These are phyloP conservation scores for Drosophila neocordata DNA, from an alignment of 1,140 invertebrate species.

Conservation along the genomic window DNA sequence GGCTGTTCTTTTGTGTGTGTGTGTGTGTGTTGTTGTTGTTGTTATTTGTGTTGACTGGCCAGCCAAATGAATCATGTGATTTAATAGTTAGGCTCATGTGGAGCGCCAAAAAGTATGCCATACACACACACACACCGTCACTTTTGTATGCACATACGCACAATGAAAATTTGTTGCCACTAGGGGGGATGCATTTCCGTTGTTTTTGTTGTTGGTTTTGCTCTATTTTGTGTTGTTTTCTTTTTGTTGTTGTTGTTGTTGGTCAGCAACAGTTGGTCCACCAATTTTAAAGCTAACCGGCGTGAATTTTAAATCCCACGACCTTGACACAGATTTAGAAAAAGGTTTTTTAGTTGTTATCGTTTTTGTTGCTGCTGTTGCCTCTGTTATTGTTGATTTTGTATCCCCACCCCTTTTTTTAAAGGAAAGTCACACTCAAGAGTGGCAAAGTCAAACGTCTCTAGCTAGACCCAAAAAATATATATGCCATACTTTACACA, in stretches of 20 bases:
- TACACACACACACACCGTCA: slow-evolving; percentile 34
- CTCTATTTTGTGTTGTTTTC: slow-evolving; percentile 3
- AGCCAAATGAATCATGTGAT: slow-evolving; percentile 75
- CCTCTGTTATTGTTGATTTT: too few relatives aligned
- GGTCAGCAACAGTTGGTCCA: slow-evolving; percentile 67
- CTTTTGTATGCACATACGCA: slow-evolving; percentile 57
- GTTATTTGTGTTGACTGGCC: slow-evolving; percentile 24
- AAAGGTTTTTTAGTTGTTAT: slow-evolving; percentile 3
- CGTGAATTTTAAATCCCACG: slow-evolving; percentile 60
- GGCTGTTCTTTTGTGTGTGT: slow-evolving; percentile 44
- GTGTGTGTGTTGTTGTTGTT: slow-evolving; percentile 6
- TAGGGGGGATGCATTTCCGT: slow-evolving; percentile 54
- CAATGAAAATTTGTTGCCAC: neutral
- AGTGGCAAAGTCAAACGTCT: slow-evolving; percentile 52
- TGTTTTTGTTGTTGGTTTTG: slow-evolving; percentile 8
- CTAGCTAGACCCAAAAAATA: slow-evolving; percentile 73
- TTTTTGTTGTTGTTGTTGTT: neutral
- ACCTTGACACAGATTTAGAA: slow-evolving; percentile 69
- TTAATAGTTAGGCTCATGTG: slow-evolving; percentile 68
- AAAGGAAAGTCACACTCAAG: slow-evolving; percentile 32
- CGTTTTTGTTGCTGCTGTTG: neutral
- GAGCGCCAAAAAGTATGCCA: slow-evolving; percentile 72
- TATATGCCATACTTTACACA: slow-evolving; percentile 73
- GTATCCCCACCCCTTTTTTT: neutral
- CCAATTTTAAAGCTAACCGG: slow-evolving; percentile 51